Base-by-base conservation (phyloP, 2,888 invertebrate species). In the Zaprionus lineosus region DNA sequence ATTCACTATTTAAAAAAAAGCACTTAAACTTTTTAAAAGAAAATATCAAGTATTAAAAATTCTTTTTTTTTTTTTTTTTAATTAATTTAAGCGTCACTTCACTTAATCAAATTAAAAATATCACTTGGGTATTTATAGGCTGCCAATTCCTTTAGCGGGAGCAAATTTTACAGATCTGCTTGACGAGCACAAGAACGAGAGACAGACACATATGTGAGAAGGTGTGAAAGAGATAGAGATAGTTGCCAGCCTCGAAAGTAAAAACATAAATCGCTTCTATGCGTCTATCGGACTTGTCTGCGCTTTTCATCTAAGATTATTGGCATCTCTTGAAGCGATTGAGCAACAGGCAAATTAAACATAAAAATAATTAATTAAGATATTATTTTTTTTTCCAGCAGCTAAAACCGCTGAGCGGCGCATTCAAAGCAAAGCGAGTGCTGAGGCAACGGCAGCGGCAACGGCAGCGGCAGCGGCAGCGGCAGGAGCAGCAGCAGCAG, bases 361-460 rank as follows among this genome's bases (percentile, higher is more conserved):
- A 18, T 12, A 31, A 33, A n/a, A 29, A 55, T 59, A 34, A 70
- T 60, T n/a, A 21, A 43, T 28, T 37, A n/a, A n/a, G n/a, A n/a
- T n/a, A n/a, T n/a, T n/a, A n/a, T n/a, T n/a, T 24, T 24, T 24
- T n/a, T 24, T 8, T 24, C 8, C 12, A 33, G 40, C 31, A 56
- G 43, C 33, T 40, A 69, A 5, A 41, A 33, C 43, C 39, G 53
- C 55, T 34, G 53, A 51, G 66, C 58, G 47, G 67, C 66, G 76
- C 76, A 79, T 79, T 76, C 76, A 76, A 76, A 76, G 76, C 76
- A 76, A 73, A 76, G 68, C 67, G 55, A 67, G 48, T 52, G 67
- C 57, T 57, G 51, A 33, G 36, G 59, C 53, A 60, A 65, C 51
- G 55, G 44, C 53, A 53, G 65, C 66, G 41, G 63, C 21, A 7